A percentile compares a stretch with the other conserved stretches of the same genome.
Conservation (phyloP, 1,140 invertebrate genomes). For the Hermetia illucens region DNA sequence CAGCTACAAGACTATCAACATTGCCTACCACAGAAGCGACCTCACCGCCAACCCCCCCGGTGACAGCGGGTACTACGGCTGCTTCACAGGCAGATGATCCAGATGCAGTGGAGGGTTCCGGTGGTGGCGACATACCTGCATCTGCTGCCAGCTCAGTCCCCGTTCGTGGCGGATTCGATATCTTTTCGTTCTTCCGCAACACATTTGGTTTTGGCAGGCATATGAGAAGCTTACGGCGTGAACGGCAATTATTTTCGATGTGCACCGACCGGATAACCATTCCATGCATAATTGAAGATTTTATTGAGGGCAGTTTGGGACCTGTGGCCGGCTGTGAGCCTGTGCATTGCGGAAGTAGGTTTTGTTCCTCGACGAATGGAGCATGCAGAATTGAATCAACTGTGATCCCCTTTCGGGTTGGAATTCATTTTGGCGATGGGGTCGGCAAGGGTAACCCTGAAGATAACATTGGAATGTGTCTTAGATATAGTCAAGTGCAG, state of each 20-base stretch:
- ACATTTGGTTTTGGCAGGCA: constrained; percentile 11
- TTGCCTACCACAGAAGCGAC: constrained; percentile 1
- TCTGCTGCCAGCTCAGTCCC: constrained; percentile 10
- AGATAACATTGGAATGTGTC: constrained; percentile 64
- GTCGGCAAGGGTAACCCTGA: constrained; percentile 49
- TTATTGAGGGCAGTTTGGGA: constrained; percentile 38
- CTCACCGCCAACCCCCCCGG: constrained; percentile 4
- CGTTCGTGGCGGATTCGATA: constrained; percentile 17
- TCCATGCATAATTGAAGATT: constrained; percentile 69
- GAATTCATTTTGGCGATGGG: constrained; percentile 56
- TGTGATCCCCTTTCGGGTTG: constrained; percentile 59
- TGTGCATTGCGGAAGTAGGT: constrained; percentile 55
- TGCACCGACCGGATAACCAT: constrained; percentile 60
- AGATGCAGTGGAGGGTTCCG: constrained; percentile 27
- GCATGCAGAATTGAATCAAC: constrained; percentile 60
- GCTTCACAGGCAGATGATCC: constrained; percentile 15
- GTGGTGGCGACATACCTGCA: constrained; percentile 12
- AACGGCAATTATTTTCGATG: constrained; percentile 29
- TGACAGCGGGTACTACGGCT: constrained; percentile 8
- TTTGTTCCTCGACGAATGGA: constrained; percentile 42
- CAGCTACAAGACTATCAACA: neutral
- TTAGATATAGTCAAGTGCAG: constrained; percentile 52
- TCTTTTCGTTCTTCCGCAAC: constrained; percentile 13
- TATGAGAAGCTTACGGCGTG: constrained; percentile 6
- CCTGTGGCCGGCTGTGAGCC: constrained; percentile 31